Conservation (phyloP, 2,113 vertebrate genomes). For the Cepphus grylle region DNA sequence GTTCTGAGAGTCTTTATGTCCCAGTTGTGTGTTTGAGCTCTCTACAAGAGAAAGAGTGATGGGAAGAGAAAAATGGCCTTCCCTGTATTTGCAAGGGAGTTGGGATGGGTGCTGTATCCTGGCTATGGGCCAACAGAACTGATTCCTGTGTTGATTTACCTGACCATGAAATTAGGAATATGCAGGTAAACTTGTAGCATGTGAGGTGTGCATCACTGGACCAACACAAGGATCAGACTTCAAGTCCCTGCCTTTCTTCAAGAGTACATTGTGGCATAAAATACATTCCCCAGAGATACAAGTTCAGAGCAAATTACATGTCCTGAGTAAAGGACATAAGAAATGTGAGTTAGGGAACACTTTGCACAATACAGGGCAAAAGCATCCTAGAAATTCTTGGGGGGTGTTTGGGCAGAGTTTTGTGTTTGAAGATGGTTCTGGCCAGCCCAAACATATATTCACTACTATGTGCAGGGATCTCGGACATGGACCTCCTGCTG, state of each 20-base stretch:
- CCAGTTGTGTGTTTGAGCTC: background rate
- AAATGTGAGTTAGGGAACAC: background rate
- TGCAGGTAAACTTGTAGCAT: background rate
- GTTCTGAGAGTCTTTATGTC: background rate
- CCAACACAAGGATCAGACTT: background rate
- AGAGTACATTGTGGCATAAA: background rate
- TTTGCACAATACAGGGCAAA: background rate
- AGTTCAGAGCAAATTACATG: background rate
- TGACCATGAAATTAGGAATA: background rate
- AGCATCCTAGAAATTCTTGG: background rate
- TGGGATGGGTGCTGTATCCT: background rate
- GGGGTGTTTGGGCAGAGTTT: background rate
- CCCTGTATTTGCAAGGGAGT: background rate
- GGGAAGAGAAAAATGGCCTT: background rate
- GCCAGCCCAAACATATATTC: background rate
- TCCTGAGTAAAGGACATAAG: background rate
- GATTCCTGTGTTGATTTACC: background rate
- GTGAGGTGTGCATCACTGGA: background rate
- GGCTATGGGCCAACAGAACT: background rate
- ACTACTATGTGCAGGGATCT: background rate
- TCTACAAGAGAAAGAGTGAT: background rate
- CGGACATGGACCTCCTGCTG: background rate
- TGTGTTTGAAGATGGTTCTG: background rate
- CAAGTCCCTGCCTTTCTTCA: background rate
- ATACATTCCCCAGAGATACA: background rate